phyloP scores from a whole-genome alignment of 2,113 vertebrate genomes.

The Prolemur simus region DNA sequence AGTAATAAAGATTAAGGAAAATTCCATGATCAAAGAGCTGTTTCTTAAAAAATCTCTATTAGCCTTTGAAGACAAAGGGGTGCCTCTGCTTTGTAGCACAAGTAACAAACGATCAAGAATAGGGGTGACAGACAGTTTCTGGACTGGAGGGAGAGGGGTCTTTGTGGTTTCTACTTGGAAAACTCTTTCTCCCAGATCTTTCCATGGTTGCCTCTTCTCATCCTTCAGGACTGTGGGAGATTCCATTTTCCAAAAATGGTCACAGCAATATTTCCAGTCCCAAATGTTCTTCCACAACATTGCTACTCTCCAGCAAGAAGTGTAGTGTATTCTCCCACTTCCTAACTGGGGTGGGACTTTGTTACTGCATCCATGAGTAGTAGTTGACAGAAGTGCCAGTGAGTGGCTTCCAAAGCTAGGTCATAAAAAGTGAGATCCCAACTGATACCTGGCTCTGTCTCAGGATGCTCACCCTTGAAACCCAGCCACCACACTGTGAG shows the following conservation, averaged over 20 bases:
- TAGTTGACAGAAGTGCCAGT: background rate
- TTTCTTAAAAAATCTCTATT: background rate
- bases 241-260: background rate
- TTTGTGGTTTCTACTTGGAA: background rate
- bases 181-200: background rate
- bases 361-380: background rate
- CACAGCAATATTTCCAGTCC: background rate
- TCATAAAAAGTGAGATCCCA: background rate
- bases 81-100: background rate
- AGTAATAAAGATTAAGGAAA: background rate
- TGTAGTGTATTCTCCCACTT: background rate
- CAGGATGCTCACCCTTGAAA: background rate
- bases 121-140: background rate
- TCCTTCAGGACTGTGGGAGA: background rate
- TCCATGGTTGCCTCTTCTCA: background rate
- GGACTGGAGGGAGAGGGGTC: background rate
- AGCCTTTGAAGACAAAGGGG: background rate
- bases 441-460: background rate
- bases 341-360: background rate
- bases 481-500: background rate
- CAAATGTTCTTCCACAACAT: background rate
- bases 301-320: background rate
- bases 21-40: background rate
- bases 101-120: background rate
- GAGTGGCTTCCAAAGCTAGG: background rate